phyloP scores from a whole-genome alignment of 2,113 vertebrate species.

The Amphilophus citrinellus region DNA sequence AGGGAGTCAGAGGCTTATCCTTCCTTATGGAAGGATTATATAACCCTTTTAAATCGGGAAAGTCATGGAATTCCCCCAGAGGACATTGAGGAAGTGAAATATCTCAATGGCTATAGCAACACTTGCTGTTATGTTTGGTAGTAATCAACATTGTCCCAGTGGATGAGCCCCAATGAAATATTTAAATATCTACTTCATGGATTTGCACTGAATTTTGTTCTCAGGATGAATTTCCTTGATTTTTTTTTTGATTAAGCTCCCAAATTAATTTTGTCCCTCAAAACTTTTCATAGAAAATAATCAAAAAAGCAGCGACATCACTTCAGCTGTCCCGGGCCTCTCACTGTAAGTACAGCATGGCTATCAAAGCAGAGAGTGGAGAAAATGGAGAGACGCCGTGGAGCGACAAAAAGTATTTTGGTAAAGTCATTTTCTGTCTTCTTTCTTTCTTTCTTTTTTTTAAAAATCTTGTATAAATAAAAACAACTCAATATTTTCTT shows the following conservation, averaged over 20 bases:
- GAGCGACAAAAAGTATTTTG: not conserved
- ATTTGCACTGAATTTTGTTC: not conserved
- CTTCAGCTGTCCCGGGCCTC: rapidly evolving
- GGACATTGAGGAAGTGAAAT: not conserved
- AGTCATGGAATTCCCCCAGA: not conserved
- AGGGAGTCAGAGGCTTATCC: not conserved
- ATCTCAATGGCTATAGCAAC: no score
- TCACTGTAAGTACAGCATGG: slow-evolving; percentile 14
- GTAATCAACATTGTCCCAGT: not conserved
- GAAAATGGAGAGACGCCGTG: rapidly evolving
- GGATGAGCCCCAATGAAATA: not conserved
- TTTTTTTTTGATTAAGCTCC: not conserved
- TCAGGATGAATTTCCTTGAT: not conserved
- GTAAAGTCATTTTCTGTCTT: slow-evolving; percentile 20
- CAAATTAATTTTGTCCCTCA: not conserved
- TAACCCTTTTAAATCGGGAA: not conserved
- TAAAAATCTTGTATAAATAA: not conserved
- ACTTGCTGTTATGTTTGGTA: not conserved
- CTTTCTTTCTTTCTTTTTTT: not conserved
- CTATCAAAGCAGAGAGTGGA: rapidly evolving
- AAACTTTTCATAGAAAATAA: rapidly evolving
- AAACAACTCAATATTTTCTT: not conserved
- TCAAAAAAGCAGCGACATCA: rapidly evolving
- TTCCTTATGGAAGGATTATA: not conserved
- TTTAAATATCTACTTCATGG: not conserved